These are phyloP conservation scores for Seriola rivoliana DNA, from an alignment of 2,113 vertebrate species.

Conservation along the genomic window DNA sequence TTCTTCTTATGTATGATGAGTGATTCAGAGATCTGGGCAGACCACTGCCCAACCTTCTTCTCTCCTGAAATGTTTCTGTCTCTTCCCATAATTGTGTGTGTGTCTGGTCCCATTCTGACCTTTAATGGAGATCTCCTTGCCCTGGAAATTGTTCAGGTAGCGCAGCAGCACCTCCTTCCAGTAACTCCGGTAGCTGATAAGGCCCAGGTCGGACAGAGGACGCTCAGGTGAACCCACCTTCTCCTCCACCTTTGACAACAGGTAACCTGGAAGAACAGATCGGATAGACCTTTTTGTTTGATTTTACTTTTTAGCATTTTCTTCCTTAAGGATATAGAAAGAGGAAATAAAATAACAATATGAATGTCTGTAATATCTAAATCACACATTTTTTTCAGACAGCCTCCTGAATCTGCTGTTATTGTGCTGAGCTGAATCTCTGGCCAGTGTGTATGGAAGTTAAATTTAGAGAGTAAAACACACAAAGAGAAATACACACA, in stretches of 20 bases:
- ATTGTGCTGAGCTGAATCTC: not conserved
- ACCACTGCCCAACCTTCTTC: not conserved
- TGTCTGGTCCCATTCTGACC: slow-evolving; percentile 77
- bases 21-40: not conserved
- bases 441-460: not conserved
- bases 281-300: not conserved
- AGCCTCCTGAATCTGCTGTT: slow-evolving; percentile 28
- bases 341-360: not conserved
- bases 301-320: not conserved
- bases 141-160: slow-evolving; percentile 96
- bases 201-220: slow-evolving; percentile 91
- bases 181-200: slow-evolving; percentile 93
- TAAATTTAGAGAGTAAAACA: not conserved
- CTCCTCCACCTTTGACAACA: slow-evolving; percentile 93
- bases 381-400: not conserved
- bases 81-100: too few relatives aligned
- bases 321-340: not conserved
- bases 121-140: slow-evolving; percentile 99
- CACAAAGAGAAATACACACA: not conserved
- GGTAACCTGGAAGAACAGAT: slow-evolving; percentile 82
- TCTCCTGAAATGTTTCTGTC: not conserved
- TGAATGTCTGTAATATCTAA: not conserved
- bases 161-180: slow-evolving; percentile 97
- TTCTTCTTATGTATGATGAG: too few relatives aligned
- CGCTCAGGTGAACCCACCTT: slow-evolving; percentile 92